A percentile compares a stretch with the other conserved stretches of the same genome.
Evolutionary conservation across 2,113 vertebrate species (phyloP).

Genomic region (Pseudorasbora parva): DNA sequence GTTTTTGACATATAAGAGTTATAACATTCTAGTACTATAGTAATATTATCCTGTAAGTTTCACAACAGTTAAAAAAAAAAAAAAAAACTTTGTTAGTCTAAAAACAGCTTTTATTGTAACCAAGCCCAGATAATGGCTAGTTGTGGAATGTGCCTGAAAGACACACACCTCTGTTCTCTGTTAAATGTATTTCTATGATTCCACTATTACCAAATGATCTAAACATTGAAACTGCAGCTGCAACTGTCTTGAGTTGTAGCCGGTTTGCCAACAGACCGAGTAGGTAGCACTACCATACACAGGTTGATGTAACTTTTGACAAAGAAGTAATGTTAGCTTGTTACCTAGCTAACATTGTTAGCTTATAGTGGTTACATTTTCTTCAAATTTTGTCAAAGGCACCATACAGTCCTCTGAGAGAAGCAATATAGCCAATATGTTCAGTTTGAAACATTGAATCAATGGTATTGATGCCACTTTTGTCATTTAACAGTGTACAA

Average conservation of each 20-base stretch:
- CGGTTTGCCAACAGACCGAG: neutral
- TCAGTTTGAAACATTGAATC: neutral
- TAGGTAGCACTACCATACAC: neutral
- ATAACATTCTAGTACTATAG: no score
- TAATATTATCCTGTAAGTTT: no score
- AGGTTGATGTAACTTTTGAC: neutral
- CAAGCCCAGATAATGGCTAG: no score
- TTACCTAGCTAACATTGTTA: no score
- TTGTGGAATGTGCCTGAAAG: no score
- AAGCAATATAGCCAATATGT: neutral
- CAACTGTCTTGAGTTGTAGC: neutral
- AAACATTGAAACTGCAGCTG: slow-evolving; percentile 26
- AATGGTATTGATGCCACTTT: neutral
- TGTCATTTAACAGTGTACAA: neutral
- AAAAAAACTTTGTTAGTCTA: no score
- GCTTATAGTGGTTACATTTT: neutral
- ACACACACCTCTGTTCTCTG: slow-evolving; percentile 30
- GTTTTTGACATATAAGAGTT: no score
- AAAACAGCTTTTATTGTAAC: no score
- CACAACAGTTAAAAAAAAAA: no score
- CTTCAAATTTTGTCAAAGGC: neutral
- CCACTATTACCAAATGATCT: neutral
- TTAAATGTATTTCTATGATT: slow-evolving; percentile 40
- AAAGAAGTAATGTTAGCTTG: no score
- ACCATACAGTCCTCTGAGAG: no score